These are phyloP conservation scores for Schizaphis graminum DNA, from an alignment of 2,888 invertebrate genomes.

Conservation along the genomic window DNA sequence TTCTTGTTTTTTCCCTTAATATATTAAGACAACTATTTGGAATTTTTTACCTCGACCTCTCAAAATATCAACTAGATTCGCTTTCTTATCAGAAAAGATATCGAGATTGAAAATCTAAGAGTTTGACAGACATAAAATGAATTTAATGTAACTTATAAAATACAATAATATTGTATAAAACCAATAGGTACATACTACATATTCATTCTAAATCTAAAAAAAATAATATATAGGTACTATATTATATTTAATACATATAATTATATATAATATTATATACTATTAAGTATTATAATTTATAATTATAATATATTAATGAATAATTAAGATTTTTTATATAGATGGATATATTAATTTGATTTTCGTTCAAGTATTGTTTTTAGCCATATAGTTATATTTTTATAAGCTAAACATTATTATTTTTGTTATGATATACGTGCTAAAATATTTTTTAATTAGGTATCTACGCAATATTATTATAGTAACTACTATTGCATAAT, in stretches of 20 bases:
- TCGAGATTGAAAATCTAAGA: too few relatives aligned
- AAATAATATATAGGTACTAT: too few relatives aligned
- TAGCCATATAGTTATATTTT: not conserved
- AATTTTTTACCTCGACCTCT: too few relatives aligned
- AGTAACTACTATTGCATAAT: not conserved
- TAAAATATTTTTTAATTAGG: not conserved
- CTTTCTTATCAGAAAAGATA: too few relatives aligned
- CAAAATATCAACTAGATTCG: too few relatives aligned
- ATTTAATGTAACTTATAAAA: too few relatives aligned
- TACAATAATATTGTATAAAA: not conserved
- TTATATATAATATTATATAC: too few relatives aligned
- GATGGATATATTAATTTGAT: not conserved
- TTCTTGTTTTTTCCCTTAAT: too few relatives aligned
- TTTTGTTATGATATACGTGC: not conserved
- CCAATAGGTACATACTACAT: too few relatives aligned
- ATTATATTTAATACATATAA: not conserved
- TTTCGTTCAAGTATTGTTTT: not conserved
- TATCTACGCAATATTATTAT: not conserved
- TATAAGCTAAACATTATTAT: not conserved
- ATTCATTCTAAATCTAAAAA: not conserved
- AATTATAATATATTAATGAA: not conserved
- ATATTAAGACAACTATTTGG: too few relatives aligned
- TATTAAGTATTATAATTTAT: not conserved
- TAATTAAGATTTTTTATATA: not conserved
- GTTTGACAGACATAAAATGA: too few relatives aligned